phyloP scores from a whole-genome alignment of 1,140 invertebrate species.

The Drosophila paulistorum region DNA sequence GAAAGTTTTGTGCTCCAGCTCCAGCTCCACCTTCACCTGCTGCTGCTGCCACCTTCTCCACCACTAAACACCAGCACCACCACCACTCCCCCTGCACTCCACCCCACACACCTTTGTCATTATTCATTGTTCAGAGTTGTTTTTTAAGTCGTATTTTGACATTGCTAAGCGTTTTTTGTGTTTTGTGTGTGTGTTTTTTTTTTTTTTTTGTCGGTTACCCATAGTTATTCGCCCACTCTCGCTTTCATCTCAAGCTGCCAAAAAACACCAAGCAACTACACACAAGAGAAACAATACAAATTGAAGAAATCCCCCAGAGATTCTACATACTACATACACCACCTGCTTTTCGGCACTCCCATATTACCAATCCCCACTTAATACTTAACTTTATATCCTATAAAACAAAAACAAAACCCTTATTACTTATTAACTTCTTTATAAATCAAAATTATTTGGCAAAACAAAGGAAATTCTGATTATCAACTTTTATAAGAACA shows the following conservation, averaged over 20 bases:
- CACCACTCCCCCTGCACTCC: slow-evolving; percentile 6
- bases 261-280: background rate
- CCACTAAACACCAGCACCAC: too few species aligned
- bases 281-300: slow-evolving; percentile 10
- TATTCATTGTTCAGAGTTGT: slow-evolving; percentile 48
- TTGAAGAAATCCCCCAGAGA: background rate
- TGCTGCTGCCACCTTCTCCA: slow-evolving; percentile 14
- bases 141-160: slow-evolving; percentile 51
- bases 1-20: slow-evolving; percentile 55
- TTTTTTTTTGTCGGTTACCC: background rate
- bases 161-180: slow-evolving; percentile 35
- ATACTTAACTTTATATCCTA: slow-evolving; percentile 33
- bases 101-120: slow-evolving; percentile 20
- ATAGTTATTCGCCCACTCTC: slow-evolving; percentile 55
- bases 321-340: background rate
- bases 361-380: background rate
- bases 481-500: too few species aligned
- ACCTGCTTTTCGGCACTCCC: slow-evolving; percentile 3
- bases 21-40: slow-evolving; percentile 10
- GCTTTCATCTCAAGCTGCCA: slow-evolving; percentile 58
- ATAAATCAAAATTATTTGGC: too few species aligned
- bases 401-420: too few species aligned
- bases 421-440: too few species aligned
- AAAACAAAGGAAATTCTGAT: too few species aligned
- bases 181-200: background rate